phyloP scores from a whole-genome alignment of 2,113 vertebrate species.

The Columbina picui region DNA sequence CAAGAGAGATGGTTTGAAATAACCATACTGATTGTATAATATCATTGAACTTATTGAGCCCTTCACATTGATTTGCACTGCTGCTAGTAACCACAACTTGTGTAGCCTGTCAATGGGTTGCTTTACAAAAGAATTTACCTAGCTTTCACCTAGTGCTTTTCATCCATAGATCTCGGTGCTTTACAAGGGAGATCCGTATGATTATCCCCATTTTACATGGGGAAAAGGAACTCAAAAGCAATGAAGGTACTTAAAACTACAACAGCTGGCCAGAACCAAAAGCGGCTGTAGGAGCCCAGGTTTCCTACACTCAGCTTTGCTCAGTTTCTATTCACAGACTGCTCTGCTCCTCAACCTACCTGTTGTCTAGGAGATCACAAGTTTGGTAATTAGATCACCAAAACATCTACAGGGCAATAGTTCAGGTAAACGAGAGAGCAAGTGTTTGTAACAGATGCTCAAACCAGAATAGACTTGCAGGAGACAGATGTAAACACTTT shows the following conservation, averaged over 20 bases:
- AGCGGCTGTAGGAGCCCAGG: neutral
- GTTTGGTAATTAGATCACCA: neutral
- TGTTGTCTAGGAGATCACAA: neutral
- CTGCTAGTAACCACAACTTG: neutral
- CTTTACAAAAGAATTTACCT: neutral
- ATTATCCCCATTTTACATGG: neutral
- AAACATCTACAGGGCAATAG: neutral
- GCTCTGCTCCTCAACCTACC: neutral
- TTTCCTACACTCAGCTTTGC: neutral
- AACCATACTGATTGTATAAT: neutral
- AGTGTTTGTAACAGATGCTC: neutral
- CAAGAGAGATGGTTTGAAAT: neutral
- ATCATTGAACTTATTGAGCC: neutral
- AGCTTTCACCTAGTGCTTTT: neutral
- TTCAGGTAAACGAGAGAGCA: neutral
- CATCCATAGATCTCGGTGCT: rapidly evolving
- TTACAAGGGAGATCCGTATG: neutral
- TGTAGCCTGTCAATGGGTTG: neutral
- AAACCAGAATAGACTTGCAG: neutral
- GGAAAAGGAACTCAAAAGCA: neutral
- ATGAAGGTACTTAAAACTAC: neutral
- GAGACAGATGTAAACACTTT: neutral
- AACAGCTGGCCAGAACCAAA: neutral
- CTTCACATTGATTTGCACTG: neutral
- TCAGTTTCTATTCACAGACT: neutral